Base-by-base conservation (phyloP, 1,140 invertebrate species). In the Leptinotarsa texana region DNA sequence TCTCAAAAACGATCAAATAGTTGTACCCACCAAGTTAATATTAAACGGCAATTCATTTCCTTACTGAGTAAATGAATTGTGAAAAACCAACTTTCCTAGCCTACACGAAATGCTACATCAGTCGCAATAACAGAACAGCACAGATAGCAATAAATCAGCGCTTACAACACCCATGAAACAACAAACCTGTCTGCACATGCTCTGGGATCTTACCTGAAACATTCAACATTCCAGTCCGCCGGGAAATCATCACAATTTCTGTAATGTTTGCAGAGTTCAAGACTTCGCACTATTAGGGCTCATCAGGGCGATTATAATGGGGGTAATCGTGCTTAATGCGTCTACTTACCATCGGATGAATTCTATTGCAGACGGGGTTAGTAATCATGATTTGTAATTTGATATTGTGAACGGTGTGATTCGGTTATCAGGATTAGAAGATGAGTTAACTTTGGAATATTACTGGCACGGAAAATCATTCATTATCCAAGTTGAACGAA, bases 261-360 rank as follows among this genome's bases (percentile, higher is more conserved):
- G 15, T 57, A 57, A 57, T 57, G 51, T 57, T 57, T 57, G 51
- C 51, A n/a, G 51, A 57, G 51, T 57, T 57, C 51, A 57, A 57
- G 51, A 57, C 51, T 57, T 57, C n/a, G 51, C 51, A 57, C 51
- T 57, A 57, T 57, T 57, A 57, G 51, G 51, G 51, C 51, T 57
- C 51, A 57, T 57, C 51, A 57, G 51, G 51, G 51, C n/a, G 51
- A 57, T 57, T 57, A 57, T 57, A 57, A 57, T 57, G 51, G 17
- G 51, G 51, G 51, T 57, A 57, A 57, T 57, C 51, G 51, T 17
- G 51, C 51, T 57, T 57, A 18, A 57, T 17, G 15, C 4, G 15
- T 17, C 51, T 57, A 57, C 17, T 57, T 18, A 18, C 51, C n/a
- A 57, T 57, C 51, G 51, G n/a, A 57, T 57, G 51, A 57, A 18